Evolutionary conservation across 2,113 vertebrate species (phyloP), one percentile per base, ranked within the genome.

Genomic region (Chaetops frenatus): DNA sequence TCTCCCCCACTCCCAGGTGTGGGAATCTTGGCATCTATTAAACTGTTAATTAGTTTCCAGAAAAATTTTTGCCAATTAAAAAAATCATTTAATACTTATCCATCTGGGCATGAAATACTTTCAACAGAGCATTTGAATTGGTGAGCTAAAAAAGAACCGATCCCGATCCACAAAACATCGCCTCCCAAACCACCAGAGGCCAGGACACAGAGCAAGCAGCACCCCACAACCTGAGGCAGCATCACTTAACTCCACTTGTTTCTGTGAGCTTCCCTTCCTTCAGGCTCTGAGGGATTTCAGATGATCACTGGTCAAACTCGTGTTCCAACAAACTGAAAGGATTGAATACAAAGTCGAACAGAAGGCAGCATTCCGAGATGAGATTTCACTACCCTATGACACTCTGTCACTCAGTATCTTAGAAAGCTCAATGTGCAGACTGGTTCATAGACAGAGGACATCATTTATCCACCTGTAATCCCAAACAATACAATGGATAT

Each of bases 41-140:
- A 69, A 76, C 54, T 89, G 79, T 86, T 92, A 94, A 93, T 83
- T 88, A 78, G 89, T 81, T 96, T 94, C 81, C 84, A 96, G 92
- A 92, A 94, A 82, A 67, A 76, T 38, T 96, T 97, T 82, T 88
- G n/a, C 73, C 66, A 88, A 92, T 92, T 94, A 87, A 87, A 95
- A 94, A 92, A 83, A 93, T 90, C 18, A 95, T 86, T 95, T 90
- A 90, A 94, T 91, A 92, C 73, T 89, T 92, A 83, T 84, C 94
- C 92, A 96, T 90, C 87, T 93, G 94, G 88, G 87, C 82, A 95
- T 76, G 77, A 93, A 96, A 95, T 28, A 70, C 88, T 90, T 94
- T 95, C 29, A 62, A n/a, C 15, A 66, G 69, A 73, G 62, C 40
- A 67, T 74, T 5, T 77, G 64, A 95, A 84, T 5, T 19, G 28